phyloP scores from a whole-genome alignment of 2,888 invertebrate species.

The Timandra comae region DNA sequence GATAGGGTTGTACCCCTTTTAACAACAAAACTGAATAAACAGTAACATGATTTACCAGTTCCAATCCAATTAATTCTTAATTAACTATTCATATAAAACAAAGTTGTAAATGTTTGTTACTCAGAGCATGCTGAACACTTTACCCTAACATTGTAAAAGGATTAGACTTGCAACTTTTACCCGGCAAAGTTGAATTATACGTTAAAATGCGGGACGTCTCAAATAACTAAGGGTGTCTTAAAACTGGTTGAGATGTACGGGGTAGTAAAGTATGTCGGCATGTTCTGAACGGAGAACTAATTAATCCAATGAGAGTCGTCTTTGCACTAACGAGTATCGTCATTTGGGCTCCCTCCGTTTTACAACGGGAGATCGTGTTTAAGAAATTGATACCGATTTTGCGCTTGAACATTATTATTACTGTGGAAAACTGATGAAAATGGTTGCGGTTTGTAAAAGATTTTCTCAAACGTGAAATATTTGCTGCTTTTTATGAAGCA shows the following conservation, averaged over 20 bases:
- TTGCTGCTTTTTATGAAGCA: too few relatives aligned
- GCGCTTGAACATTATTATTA: too few relatives aligned
- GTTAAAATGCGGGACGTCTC: conserved; percentile 49
- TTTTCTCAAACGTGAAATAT: too few relatives aligned
- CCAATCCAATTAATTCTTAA: conserved; percentile 49
- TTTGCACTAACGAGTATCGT: conserved; percentile 66
- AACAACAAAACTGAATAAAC: conserved; percentile 17
- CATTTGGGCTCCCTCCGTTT: conserved; percentile 46
- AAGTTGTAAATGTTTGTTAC: conserved; percentile 37
- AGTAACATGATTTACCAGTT: conserved; percentile 26
- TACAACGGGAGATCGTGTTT: conserved; percentile 1
- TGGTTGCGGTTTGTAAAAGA: too few relatives aligned
- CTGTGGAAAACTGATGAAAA: too few relatives aligned
- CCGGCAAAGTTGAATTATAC: conserved; percentile 52
- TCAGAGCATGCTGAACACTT: conserved; percentile 45
- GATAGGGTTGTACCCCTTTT: conserved; percentile 22
- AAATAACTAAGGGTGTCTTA: conserved; percentile 44
- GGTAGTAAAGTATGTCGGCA: conserved; percentile 46
- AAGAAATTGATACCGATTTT: not conserved
- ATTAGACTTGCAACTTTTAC: conserved; percentile 47
- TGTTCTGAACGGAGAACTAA: conserved; percentile 60
- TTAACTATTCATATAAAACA: conserved; percentile 52
- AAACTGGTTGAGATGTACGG: conserved; percentile 13
- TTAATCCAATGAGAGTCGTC: conserved; percentile 70
- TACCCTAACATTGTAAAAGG: conserved; percentile 53